Conservation (phyloP, 2,797 vertebrate genomes). For the Acestrorhynchus altus region DNA sequence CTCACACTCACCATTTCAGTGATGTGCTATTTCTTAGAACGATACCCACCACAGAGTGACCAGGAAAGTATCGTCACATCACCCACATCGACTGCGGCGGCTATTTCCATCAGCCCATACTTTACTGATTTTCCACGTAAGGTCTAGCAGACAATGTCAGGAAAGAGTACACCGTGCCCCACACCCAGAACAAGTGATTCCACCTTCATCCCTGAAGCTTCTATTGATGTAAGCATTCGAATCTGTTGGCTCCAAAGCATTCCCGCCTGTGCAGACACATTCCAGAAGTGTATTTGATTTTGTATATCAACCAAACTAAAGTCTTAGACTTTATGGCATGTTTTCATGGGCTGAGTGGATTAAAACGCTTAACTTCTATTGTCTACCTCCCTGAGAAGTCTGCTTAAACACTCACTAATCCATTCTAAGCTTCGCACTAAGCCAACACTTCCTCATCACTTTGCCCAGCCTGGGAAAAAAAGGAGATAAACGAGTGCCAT, state of each 20-base stretch:
- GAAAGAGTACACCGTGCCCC: neutral
- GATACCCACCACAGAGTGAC: neutral
- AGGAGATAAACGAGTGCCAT: conserved; percentile 55
- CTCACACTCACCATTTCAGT: neutral
- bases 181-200: neutral
- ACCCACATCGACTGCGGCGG: neutral
- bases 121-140: neutral
- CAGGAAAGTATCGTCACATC: neutral
- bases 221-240: neutral
- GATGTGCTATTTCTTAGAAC: neutral
- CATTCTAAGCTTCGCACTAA: conserved; percentile 73
- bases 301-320: neutral
- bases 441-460: conserved; percentile 79
- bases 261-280: conserved; percentile 3
- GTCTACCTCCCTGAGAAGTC: conserved; percentile 76
- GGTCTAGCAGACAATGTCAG: neutral
- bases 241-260: conserved; percentile 6
- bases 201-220: neutral
- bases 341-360: conserved; percentile 52
- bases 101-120: neutral
- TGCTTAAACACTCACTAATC: conserved; percentile 78
- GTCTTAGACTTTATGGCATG: conserved; percentile 25
- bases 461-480: conserved; percentile 72
- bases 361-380: conserved; percentile 71
- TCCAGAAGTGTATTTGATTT: conserved; percentile 8